These are phyloP conservation scores for Coregonus ussuriensis DNA, from an alignment of 2,797 vertebrate species.

Conservation along the genomic window DNA sequence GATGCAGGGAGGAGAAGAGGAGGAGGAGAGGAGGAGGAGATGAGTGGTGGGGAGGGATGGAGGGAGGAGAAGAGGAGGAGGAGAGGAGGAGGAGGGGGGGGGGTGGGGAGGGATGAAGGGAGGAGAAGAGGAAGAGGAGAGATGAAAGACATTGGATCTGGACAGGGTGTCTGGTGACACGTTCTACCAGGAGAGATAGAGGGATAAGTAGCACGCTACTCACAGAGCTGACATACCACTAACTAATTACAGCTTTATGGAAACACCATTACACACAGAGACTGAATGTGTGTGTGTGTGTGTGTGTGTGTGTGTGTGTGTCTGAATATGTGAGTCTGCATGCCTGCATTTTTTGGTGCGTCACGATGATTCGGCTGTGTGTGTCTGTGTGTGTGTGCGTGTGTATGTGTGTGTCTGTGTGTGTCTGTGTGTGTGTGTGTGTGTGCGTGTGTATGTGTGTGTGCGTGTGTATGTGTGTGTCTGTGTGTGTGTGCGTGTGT, in stretches of 20 bases:
- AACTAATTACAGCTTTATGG: neutral
- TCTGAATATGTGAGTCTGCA: neutral
- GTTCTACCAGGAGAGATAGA: constrained; percentile 7
- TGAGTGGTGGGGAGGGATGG: no score
- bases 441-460: no score
- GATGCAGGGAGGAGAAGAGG: neutral
- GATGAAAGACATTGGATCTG: constrained; percentile 26
- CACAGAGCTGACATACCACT: neutral
- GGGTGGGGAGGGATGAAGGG: constrained; percentile 8
- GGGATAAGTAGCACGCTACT: neutral
- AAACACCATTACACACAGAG: neutral
- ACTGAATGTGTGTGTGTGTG: constrained; percentile 7
- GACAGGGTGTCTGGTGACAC: constrained; percentile 35
- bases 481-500: no score
- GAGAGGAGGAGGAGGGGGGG: neutral
- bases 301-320: no score
- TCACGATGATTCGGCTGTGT: no score
- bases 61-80: rapidly evolving
- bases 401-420: no score
- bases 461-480: no score
- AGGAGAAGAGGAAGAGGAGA: neutral
- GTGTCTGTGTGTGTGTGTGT: neutral
- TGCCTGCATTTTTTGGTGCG: constrained; percentile 4
- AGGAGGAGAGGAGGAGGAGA: neutral
- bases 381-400: neutral